Evolutionary conservation across 2,113 vertebrate species (phyloP).

Genomic region (Alligator mississippiensis): DNA sequence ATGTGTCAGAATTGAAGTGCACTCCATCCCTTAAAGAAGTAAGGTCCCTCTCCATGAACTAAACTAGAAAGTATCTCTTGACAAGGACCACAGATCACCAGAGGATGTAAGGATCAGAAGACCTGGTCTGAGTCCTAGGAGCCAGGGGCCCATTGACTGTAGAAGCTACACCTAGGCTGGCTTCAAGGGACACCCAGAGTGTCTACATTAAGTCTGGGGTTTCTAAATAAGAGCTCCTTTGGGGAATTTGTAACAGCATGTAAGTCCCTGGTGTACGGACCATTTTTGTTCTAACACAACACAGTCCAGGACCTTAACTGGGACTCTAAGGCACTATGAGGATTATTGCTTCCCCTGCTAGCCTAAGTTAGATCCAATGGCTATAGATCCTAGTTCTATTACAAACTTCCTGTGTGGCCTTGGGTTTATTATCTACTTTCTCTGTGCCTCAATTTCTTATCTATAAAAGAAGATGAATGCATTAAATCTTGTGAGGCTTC

Average conservation of each 20-base stretch:
- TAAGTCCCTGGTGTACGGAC: neutral
- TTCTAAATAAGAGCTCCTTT: too few relatives aligned
- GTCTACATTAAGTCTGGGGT: too few relatives aligned
- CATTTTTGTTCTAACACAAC: neutral
- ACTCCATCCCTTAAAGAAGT: too few relatives aligned
- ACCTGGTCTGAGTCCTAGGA: too few relatives aligned
- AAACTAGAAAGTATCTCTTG: too few relatives aligned
- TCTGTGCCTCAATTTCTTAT: neutral
- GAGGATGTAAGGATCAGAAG: too few relatives aligned
- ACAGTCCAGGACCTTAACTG: neutral
- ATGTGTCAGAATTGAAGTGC: too few relatives aligned
- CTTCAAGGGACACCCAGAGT: too few relatives aligned
- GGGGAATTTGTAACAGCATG: neutral
- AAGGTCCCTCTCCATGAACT: too few relatives aligned
- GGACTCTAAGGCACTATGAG: neutral
- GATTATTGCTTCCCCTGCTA: neutral
- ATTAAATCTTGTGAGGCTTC: neutral
- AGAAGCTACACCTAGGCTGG: too few relatives aligned
- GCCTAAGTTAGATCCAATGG: neutral
- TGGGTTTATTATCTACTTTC: neutral
- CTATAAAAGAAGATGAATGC: neutral
- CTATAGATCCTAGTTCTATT: neutral
- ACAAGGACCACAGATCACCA: too few relatives aligned
- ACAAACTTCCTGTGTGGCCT: neutral
- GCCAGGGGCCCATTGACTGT: too few relatives aligned